phyloP scores from a whole-genome alignment of 2,797 vertebrate genomes.

The Sebastes variabilis region DNA sequence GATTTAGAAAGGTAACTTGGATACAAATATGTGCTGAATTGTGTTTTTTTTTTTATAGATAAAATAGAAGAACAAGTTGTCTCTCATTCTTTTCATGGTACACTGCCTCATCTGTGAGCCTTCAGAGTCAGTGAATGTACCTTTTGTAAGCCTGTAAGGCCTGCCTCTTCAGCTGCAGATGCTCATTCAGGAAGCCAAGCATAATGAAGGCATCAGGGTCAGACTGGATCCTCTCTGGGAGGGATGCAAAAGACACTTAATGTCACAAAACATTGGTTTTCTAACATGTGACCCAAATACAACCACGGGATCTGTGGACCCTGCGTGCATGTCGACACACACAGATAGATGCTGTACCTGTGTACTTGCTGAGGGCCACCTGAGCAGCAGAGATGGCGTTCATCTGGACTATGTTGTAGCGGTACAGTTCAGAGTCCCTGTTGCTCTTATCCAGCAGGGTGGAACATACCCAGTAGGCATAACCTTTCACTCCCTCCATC shows the following conservation, averaged over 20 bases:
- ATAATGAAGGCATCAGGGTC: conserved; percentile 91
- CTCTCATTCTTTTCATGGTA: background rate
- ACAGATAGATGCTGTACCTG: conserved; percentile 78
- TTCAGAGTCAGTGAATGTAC: conserved; percentile 66
- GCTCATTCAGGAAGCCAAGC: conserved; percentile 94
- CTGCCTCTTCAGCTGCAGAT: conserved; percentile 89
- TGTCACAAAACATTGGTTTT: background rate
- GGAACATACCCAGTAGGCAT: conserved; percentile 95
- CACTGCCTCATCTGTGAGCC: background rate
- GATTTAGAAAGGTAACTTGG: background rate
- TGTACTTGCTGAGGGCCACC: conserved; percentile 93
- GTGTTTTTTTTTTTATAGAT: background rate
- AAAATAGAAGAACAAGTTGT: background rate
- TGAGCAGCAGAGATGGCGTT: conserved; percentile 95
- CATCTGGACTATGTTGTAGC: conserved; percentile 96
- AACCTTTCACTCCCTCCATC: conserved; percentile 96
- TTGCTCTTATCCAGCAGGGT: conserved; percentile 94
- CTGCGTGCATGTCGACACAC: background rate
- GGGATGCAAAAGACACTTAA: conserved; percentile 10
- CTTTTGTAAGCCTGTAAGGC: conserved; percentile 89
- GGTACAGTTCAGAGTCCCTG: conserved; percentile 91
- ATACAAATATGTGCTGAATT: background rate
- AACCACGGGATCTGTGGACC: background rate
- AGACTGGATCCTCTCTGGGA: conserved; percentile 90
- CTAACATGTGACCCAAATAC: background rate